phyloP scores from a whole-genome alignment of 2,888 invertebrate species.

The Lithodes maja region DNA sequence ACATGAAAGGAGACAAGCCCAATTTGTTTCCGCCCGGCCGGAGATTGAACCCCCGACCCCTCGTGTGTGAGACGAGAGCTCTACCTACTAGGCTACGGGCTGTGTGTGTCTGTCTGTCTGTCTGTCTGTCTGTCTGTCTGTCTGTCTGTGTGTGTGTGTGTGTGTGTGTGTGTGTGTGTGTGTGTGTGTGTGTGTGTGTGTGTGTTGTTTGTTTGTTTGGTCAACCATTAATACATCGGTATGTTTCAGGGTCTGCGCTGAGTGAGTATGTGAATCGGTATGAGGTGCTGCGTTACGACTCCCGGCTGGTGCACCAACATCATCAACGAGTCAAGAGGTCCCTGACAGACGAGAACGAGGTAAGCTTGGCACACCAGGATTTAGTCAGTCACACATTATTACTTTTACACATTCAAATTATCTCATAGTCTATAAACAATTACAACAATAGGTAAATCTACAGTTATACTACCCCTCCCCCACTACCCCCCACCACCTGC shows the following conservation, averaged over 20 bases:
- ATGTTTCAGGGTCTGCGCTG: constrained; percentile 46
- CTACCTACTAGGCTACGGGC: too few species aligned
- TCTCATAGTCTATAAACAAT: too few species aligned
- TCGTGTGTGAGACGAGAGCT: too few species aligned
- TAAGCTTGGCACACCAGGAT: too few species aligned
- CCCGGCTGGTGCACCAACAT: constrained; percentile 50
- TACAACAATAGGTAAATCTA: too few species aligned
- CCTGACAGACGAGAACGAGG: not conserved
- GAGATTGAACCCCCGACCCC: too few species aligned
- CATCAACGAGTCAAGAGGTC: constrained; percentile 61
- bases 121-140: not conserved
- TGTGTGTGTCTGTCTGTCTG: not conserved
- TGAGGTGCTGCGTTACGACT: constrained; percentile 63
- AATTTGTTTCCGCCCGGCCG: too few species aligned
- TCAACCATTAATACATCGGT: not conserved
- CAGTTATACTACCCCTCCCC: too few species aligned
- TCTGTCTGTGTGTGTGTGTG: constrained; percentile 9
- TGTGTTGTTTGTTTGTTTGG: not conserved
- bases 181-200: constrained; percentile 9
- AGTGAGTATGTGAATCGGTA: constrained; percentile 69
- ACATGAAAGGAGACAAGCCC: too few species aligned
- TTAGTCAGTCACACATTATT: too few species aligned
- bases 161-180: not conserved
- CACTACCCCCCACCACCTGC: too few species aligned
- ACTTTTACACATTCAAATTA: too few species aligned